Base-by-base conservation (phyloP, 2,888 invertebrate species). In the Sarcophaga subvicina region DNA sequence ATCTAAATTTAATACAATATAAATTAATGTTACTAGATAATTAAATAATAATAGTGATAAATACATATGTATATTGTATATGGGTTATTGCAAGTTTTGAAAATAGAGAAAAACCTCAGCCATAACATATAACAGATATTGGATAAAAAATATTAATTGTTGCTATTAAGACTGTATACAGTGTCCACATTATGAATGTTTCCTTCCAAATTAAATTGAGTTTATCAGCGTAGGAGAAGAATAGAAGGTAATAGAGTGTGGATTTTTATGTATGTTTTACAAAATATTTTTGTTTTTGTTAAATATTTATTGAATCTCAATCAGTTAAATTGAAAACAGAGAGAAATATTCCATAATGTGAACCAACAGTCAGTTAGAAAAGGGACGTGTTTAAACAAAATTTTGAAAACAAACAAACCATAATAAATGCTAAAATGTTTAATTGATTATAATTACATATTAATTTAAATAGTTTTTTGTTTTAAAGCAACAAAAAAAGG, bases 81-180 rank as follows among this genome's bases (percentile, higher is more conserved):
- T 49, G 67, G 37, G 37, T 37, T 37, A 76, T 66, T 69, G 67
- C 49, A 69, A 25, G n/a, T 22, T n/a, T 47, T 72, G 4, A 47
- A 49, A 72, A 69, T 86, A 22, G 37, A 45, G 70, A 27, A 49
- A 63, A 83, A 77, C 79, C 83, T 80, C 72, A 62, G 80, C 80
- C 77, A 67, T 86, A 83, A 80, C 81, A 47, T 69, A 47, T 80
- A 75, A 60, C 70, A 60, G 37, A 37, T 8, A 37, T 37, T 37
- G 37, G 37, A 37, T 37, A 1, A 37, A 37, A 37, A 37, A 37
- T 37, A 37, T 37, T 37, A 37, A 37, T 37, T 37, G 8, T 37
- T 37, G 37, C 10, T 37, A 2, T 10, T 37, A 37, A 8, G 10
- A 0, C 8, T 37, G 37, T 10, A 37, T 37, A 10, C 3, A 22